A percentile compares a stretch with the other conserved stretches of the same genome.
These are phyloP conservation scores for Pandemis corylana DNA, from an alignment of 2,888 invertebrate genomes.

Conservation along the genomic window DNA sequence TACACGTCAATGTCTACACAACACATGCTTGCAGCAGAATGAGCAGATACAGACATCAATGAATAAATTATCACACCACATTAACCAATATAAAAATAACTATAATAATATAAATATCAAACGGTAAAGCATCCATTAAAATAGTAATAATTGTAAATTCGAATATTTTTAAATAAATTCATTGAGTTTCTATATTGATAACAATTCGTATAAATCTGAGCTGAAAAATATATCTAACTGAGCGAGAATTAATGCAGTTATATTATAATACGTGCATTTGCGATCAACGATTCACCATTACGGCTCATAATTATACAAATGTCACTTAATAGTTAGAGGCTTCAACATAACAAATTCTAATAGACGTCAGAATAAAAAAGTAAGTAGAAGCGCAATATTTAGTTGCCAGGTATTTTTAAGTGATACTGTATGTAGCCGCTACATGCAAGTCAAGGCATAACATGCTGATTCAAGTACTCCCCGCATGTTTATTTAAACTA, in stretches of 20 bases:
- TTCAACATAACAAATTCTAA: neutral
- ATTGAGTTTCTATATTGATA: slow-evolving; percentile 16
- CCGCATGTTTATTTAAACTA: slow-evolving; percentile 39
- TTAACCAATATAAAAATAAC: slow-evolving; percentile 16
- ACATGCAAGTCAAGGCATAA: slow-evolving; percentile 36
- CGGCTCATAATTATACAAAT: slow-evolving; percentile 9
- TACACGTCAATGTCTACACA: slow-evolving; percentile 48
- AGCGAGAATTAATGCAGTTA: slow-evolving; percentile 19
- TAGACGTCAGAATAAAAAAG: neutral
- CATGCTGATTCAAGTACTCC: slow-evolving; percentile 40
- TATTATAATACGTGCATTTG: slow-evolving; percentile 22
- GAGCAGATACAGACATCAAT: slow-evolving; percentile 26
- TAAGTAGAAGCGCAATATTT: slow-evolving; percentile 3
- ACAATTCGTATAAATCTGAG: slow-evolving; percentile 35
- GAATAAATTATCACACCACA: slow-evolving; percentile 33
- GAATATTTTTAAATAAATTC: slow-evolving; percentile 26
- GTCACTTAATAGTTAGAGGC: slow-evolving; percentile 8
- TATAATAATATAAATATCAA: slow-evolving; percentile 24
- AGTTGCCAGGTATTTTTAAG: slow-evolving; percentile 18
- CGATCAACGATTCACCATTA: neutral
- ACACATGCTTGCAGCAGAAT: slow-evolving; percentile 33
- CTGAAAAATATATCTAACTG: slow-evolving; percentile 19
- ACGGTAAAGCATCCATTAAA: slow-evolving; percentile 28
- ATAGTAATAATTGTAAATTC: slow-evolving; percentile 29
- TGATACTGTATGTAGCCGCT: slow-evolving; percentile 20